Evolutionary conservation across 1,140 invertebrate species (phyloP), one percentile per base, ranked within the genome.

Genomic region (Nixonia krombeini): DNA sequence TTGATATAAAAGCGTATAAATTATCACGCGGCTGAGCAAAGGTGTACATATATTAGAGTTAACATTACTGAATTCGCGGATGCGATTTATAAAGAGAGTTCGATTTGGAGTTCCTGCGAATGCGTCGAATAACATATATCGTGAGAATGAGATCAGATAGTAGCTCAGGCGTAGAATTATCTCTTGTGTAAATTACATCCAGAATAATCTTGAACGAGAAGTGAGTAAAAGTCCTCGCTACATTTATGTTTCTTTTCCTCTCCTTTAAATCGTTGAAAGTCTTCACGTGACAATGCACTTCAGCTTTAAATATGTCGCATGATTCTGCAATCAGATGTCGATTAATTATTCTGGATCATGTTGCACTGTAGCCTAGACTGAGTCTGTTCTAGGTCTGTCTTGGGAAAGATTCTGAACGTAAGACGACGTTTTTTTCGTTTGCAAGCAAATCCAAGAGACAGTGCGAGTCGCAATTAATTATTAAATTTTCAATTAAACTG

Each of bases 301-400:
- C n/a, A n/a, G n/a, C n/a, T n/a, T n/a, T n/a, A n/a, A n/a, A n/a
- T n/a, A n/a, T n/a, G n/a, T n/a, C n/a, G n/a, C n/a, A n/a, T n/a
- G n/a, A n/a, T n/a, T n/a, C n/a, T n/a, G n/a, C n/a, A n/a, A n/a
- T n/a, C n/a, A n/a, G n/a, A n/a, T n/a, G n/a, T n/a, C n/a, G n/a
- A n/a, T n/a, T n/a, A n/a, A 83, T 85, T 85, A 85, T 85, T 85
- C 84, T 85, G 84, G 84, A 84, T 85, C 40, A 73, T 68, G 70
- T 74, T 78, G 74, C 74, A 73, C 70, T 73, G 74, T 79, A 80
- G 76, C 79, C 76, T 81, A 79, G 77, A 83, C 80, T 84, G 81
- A 80, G 81, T 85, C 78, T 85, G 82, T 84, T 79, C 82, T 85
- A 81, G 79, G 82, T 85, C 82, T 85, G 82, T 84, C 83, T 84